phyloP scores from a whole-genome alignment of 2,888 invertebrate species.

The Calliopum simillimum region DNA sequence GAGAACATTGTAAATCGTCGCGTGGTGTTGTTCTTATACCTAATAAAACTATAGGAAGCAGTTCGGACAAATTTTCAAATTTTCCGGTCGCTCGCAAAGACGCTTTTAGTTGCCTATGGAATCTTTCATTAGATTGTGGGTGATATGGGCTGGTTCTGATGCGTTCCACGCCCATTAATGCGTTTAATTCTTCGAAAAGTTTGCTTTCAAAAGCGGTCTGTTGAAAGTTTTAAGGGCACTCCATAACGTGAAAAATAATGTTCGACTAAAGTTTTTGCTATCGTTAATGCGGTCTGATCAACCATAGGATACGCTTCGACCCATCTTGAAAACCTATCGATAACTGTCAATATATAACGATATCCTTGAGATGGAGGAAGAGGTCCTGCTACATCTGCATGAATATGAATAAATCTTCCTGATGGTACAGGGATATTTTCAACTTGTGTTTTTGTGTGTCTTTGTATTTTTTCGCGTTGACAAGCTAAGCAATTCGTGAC shows the following conservation, averaged over 20 bases:
- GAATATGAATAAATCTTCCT: conserved; percentile 39
- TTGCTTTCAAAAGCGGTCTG: conserved; percentile 41
- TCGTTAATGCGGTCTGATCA: background rate
- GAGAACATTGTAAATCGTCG: conserved; percentile 20
- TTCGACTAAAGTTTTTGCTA: conserved; percentile 32
- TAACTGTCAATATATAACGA: conserved; percentile 33
- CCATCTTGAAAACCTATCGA: conserved; percentile 33
- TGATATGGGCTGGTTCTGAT: conserved; percentile 37
- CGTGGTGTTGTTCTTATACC: conserved; percentile 4
- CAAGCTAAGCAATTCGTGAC: conserved; percentile 26
- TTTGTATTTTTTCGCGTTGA: conserved; percentile 39
- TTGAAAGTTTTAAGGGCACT: conserved; percentile 33
- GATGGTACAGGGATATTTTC: conserved; percentile 24
- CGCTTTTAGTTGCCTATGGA: conserved; percentile 35
- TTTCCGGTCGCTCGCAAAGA: conserved; percentile 31
- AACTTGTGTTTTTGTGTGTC: conserved; percentile 35
- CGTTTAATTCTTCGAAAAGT: conserved; percentile 30
- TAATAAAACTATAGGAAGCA: conserved; percentile 31
- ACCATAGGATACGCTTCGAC: conserved; percentile 18
- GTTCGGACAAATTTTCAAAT: conserved; percentile 28
- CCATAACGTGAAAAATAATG: conserved; percentile 39
- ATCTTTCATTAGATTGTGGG: conserved; percentile 40
- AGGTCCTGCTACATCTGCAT: conserved; percentile 40
- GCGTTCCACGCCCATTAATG: conserved; percentile 29
- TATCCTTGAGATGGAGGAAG: conserved; percentile 28